Evolutionary conservation across 2,888 invertebrate genomes (phyloP), one percentile per base, ranked within the genome.

Genomic region (Melinopterus prodromus): DNA sequence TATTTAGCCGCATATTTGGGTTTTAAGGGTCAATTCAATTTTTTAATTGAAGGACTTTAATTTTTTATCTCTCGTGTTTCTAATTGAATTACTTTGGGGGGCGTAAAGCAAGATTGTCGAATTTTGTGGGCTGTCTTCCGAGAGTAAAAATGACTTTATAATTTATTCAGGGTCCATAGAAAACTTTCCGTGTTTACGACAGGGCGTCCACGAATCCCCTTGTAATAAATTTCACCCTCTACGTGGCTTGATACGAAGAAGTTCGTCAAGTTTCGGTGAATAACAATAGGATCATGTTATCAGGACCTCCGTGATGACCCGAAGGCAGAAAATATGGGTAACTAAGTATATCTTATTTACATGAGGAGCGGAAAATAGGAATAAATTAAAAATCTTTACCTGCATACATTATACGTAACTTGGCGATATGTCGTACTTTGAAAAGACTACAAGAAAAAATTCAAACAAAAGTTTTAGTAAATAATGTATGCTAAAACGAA

Each of bases 141-240:
- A 2, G 7, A 7, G 53, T 12, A 53, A 53, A 53, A 53, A 53
- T 53, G 53, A 53, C 9, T 53, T 53, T 53, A 53, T 53, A 53
- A 53, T 53, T 53, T 53, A 53, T 53, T 53, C 53, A 53, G 53
- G 53, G 53, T 4, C 5, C 53, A 53, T 53, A 53, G 53, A 53
- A 53, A 53, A 53, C 53, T 53, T 53, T 53, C 53, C 53, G 53
- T 53, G 53, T 53, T 53, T 53, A 53, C 53, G 53, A 53, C 53
- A 53, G 53, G 53, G 53, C 53, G 3, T 9, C 9, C 3, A 53
- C 53, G 12, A 53, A 9, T 71, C 71, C 71, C 71, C 71, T 71
- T 71, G 15, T 71, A 71, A 71, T 71, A 71, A 71, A 71, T n/a
- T 16, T 71, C 71, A 14, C 7, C 26, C 15, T 71, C 14, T 71